Conservation (phyloP, 2,113 vertebrate species). For the Sinocyclocheilus maitianheensis region DNA sequence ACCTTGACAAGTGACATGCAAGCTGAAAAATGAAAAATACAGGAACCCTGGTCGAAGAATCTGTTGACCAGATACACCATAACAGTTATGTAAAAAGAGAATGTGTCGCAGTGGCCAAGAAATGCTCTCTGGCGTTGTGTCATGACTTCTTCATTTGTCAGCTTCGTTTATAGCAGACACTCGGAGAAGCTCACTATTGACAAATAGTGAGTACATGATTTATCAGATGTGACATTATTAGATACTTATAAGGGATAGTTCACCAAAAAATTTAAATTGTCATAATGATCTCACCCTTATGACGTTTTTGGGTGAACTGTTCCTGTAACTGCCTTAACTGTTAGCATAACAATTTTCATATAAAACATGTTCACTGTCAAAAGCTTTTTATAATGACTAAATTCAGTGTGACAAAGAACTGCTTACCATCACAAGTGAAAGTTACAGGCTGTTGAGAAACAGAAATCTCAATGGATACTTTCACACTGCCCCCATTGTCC, state of each 20-base stretch:
- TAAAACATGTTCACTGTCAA: not conserved
- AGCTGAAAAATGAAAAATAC: conserved; percentile 18
- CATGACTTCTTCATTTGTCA: conserved; percentile 23
- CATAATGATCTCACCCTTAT: not conserved
- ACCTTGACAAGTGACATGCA: not conserved
- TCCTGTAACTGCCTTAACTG: not conserved
- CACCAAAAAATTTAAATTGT: not conserved
- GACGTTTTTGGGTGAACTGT: not conserved
- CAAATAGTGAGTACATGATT: conserved; percentile 6
- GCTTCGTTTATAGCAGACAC: not conserved
- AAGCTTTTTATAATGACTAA: not conserved
- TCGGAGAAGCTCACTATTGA: conserved; percentile 12
- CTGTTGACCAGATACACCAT: conserved; percentile 28
- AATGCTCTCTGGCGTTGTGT: not conserved
- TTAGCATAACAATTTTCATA: not conserved
- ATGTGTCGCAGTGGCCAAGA: not conserved
- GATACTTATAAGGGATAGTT: not conserved
- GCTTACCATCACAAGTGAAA: conserved; percentile 96
- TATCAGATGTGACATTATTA: not conserved
- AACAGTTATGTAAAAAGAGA: conserved; percentile 3
- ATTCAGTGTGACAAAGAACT: not conserved
- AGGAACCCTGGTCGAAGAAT: conserved; percentile 5
- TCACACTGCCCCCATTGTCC: conserved; percentile 89
- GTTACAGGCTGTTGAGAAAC: conserved; percentile 94
- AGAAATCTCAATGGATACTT: conserved; percentile 95